These are phyloP conservation scores for Lamellibrachia luymesi DNA, from an alignment of 1,140 invertebrate species.

Conservation along the genomic window DNA sequence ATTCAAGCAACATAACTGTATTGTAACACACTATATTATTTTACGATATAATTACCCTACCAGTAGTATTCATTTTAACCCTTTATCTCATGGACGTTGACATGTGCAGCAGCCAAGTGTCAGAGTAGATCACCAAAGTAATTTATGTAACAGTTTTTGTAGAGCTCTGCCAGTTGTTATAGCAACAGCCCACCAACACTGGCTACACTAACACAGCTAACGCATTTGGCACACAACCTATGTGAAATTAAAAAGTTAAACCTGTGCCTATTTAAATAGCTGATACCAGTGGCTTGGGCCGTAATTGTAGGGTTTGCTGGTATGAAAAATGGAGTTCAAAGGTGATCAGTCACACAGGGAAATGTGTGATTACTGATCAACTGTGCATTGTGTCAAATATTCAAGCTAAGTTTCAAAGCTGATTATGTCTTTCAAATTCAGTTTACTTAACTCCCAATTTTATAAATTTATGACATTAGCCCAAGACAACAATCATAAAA, in stretches of 20 bases:
- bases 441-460: neutral
- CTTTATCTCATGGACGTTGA: neutral
- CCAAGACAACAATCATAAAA: too few species aligned
- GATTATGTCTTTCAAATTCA: neutral
- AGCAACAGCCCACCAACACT: neutral
- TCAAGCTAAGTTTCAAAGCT: neutral
- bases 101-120: neutral
- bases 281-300: neutral
- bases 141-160: neutral
- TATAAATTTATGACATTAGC: neutral
- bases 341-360: neutral
- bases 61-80: neutral
- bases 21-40: too few species aligned
- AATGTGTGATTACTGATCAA: neutral
- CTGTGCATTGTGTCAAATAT: neutral
- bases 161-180: neutral
- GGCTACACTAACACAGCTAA: neutral
- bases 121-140: neutral
- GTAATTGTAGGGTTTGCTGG: neutral
- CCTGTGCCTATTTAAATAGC: neutral
- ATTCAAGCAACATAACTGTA: too few species aligned
- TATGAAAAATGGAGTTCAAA: neutral
- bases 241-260: neutral
- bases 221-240: neutral
- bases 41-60: too few species aligned